Evolutionary conservation across 2,113 vertebrate species (phyloP).

Genomic region (Chlamydotis undulata): DNA sequence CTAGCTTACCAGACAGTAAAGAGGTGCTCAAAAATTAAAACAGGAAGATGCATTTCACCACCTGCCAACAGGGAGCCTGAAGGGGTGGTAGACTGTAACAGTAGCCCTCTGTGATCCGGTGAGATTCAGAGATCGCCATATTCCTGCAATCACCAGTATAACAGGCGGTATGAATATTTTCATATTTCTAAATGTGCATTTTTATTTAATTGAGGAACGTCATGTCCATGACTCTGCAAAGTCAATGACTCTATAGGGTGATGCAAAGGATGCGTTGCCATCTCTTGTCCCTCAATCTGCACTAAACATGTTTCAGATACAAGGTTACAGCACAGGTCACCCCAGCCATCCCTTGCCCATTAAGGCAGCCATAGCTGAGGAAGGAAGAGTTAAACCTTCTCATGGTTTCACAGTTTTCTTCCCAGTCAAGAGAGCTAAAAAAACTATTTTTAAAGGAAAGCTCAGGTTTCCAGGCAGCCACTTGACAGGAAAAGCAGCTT

Average conservation of each 20-base stretch:
- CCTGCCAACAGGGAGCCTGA: accelerated
- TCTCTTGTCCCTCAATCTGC: neutral
- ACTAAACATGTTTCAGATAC: neutral
- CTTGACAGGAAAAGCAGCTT: constrained; percentile 10
- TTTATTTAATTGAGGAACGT: neutral
- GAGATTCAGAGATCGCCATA: neutral
- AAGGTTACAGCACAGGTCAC: neutral
- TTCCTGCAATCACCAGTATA: neutral
- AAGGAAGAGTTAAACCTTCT: neutral
- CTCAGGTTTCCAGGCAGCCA: constrained; percentile 13
- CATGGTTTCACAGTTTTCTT: neutral
- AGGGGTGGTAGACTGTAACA: neutral
- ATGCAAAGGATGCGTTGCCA: neutral
- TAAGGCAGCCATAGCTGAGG: neutral
- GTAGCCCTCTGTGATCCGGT: accelerated
- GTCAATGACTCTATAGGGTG: neutral
- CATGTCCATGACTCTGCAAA: neutral
- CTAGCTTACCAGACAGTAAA: neutral
- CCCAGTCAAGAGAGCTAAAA: neutral
- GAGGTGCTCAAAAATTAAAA: neutral
- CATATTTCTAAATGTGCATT: neutral
- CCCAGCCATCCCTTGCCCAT: neutral
- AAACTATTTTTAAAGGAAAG: constrained; percentile 16
- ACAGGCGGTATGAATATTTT: neutral
- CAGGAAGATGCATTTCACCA: neutral